Percentiles rank a stretch among this genome's conserved stretches.
These are phyloP conservation scores for Ennomos erosarius DNA, from an alignment of 2,888 invertebrate species.

Conservation along the genomic window DNA sequence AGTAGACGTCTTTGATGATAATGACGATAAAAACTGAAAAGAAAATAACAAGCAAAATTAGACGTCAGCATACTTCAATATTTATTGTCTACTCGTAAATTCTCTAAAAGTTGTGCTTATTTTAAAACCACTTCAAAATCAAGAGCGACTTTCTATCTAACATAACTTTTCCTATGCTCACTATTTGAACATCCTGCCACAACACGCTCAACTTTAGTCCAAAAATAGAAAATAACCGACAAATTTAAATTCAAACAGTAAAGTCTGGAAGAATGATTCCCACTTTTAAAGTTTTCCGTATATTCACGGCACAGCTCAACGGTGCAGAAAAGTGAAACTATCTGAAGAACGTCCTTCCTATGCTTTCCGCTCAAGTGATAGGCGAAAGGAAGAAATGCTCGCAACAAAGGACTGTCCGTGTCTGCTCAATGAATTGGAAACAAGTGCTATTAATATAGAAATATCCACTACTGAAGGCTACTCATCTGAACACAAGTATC, in stretches of 20 bases:
- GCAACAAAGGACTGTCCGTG: constrained; percentile 8
- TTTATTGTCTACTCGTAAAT: too few species aligned
- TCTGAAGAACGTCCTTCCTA: constrained; percentile 60
- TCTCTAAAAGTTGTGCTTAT: too few species aligned
- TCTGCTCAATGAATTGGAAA: constrained; percentile 13
- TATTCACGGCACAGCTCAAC: constrained; percentile 74
- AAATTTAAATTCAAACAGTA: constrained; percentile 44
- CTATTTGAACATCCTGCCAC: neutral
- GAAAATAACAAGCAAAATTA: too few species aligned
- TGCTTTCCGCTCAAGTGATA: constrained; percentile 42
- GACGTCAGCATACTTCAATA: too few species aligned
- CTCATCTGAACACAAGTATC: neutral
- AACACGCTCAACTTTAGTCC: constrained; percentile 26
- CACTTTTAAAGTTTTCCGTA: constrained; percentile 73
- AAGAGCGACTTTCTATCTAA: too few species aligned
- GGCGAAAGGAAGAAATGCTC: constrained; percentile 19
- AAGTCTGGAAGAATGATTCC: constrained; percentile 65
- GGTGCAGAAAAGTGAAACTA: constrained; percentile 82
- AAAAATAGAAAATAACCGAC: constrained; percentile 30
- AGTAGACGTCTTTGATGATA: too few species aligned
- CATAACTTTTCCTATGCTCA: constrained; percentile 2
- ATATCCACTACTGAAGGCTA: neutral
- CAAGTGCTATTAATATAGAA: constrained; percentile 12
- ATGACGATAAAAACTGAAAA: too few species aligned
- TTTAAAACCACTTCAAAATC: too few species aligned